Evolutionary conservation across 2,113 vertebrate species (phyloP).

Genomic region (Monarcha castaneiventris): DNA sequence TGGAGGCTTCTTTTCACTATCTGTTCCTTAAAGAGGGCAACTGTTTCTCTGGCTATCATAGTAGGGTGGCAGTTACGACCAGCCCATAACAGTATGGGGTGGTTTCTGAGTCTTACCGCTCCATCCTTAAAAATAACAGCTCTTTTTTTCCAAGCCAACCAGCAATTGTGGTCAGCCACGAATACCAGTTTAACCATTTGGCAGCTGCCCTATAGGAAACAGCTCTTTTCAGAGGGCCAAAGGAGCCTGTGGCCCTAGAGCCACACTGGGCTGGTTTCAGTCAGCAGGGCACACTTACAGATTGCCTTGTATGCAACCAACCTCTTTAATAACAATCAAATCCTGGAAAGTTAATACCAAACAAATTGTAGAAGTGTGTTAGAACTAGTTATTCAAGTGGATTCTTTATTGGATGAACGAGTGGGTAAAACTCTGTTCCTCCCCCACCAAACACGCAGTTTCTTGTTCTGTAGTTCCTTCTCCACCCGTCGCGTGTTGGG

Average conservation of each 20-base stretch:
- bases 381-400: neutral
- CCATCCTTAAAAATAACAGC: conserved; percentile 46
- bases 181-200: conserved; percentile 51
- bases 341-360: neutral
- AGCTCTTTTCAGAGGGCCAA: neutral
- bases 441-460: neutral
- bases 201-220: neutral
- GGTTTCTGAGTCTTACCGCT: neutral
- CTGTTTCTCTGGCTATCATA: conserved; percentile 53
- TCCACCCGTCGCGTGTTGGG: neutral
- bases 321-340: neutral
- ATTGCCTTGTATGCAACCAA: neutral
- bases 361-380: neutral
- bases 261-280: neutral
- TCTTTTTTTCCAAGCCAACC: neutral
- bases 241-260: neutral
- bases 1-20: conserved; percentile 26
- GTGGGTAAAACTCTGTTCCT: neutral
- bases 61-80: conserved; percentile 1
- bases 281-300: neutral
- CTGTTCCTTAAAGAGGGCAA: conserved; percentile 10
- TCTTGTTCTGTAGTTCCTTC: neutral
- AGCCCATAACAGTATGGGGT: neutral
- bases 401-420: neutral
- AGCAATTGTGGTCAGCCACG: conserved; percentile 47